These are phyloP conservation scores for Xiphorhynchus elegans DNA, from an alignment of 2,113 vertebrate species.

Conservation along the genomic window DNA sequence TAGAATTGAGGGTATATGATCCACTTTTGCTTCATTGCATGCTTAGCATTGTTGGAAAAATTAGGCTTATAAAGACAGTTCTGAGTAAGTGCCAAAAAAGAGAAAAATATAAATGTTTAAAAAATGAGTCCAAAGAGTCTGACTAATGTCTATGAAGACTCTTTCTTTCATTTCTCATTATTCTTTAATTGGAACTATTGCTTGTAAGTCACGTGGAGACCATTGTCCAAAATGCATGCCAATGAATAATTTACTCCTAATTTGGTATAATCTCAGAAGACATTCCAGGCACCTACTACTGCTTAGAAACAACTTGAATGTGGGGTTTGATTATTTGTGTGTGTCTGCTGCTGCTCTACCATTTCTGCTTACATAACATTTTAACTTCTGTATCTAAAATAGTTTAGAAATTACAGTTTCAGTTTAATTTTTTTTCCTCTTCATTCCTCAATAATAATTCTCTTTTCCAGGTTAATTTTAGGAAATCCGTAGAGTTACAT, in stretches of 20 bases:
- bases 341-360: neutral
- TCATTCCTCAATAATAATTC: neutral
- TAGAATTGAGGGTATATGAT: neutral
- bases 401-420: neutral
- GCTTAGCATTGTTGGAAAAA: neutral
- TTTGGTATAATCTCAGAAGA: neutral
- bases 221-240: neutral
- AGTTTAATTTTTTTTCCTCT: neutral
- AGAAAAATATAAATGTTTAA: neutral
- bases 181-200: neutral
- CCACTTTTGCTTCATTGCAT: neutral
- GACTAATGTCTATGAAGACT: neutral
- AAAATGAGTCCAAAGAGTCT: neutral
- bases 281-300: neutral
- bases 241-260: neutral
- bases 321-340: neutral
- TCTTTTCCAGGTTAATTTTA: neutral
- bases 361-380: neutral
- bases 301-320: neutral
- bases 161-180: neutral
- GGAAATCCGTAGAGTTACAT: neutral
- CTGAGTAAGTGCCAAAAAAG: neutral
- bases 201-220: neutral
- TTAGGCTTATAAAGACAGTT: neutral
- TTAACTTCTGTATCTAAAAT: neutral